Base-by-base conservation (phyloP, 1,140 invertebrate species). In the Aphaenogaster rudis region DNA sequence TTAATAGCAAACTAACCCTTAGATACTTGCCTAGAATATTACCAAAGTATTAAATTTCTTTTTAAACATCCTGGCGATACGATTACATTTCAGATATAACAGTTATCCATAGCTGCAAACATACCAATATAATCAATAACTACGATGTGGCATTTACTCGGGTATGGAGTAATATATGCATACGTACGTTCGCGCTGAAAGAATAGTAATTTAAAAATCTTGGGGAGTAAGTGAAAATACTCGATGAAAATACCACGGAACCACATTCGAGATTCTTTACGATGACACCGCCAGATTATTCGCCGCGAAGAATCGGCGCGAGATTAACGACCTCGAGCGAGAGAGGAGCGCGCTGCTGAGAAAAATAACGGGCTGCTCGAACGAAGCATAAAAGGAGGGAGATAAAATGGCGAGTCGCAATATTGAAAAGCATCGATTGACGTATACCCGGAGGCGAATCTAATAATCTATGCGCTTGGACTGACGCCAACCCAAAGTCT, bases 381-480 rank as follows among this genome's bases (percentile, higher is more conserved):
- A 54, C 28, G 52, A 72, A 9, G 64, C 74, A 72, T 61, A 78
- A 72, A 63, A 64, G 71, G 11, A 48, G 48, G 28, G 33, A 64
- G 87, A 86, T 82, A 81, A 91, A 91, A 88, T 57, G 59, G 61
- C 76, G 67, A 50, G 6, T 67, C 48, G 77, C 88, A 88, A 88
- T 92, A 92, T 91, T 88, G 88, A 88, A 86, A 85, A 77, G 74
- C 91, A 93, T 92, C 90, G 91, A 93, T 89, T 88, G 87, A 54
- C 59, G 61, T 79, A 13, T 45, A 54, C n/a, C 67, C 52, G 57
- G 9, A 36, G 59, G 72, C 74, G 79, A 89, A 92, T 93, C 88
- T 91, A 92, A 93, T 93, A 93, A 93, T 92, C 91, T 87, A 88
- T 90, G 92, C 88, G 91, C 80, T 88, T 93, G 93, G 93, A 93